Base-by-base conservation (phyloP, 2,113 vertebrate genomes). In the Dissostichus mawsoni region DNA sequence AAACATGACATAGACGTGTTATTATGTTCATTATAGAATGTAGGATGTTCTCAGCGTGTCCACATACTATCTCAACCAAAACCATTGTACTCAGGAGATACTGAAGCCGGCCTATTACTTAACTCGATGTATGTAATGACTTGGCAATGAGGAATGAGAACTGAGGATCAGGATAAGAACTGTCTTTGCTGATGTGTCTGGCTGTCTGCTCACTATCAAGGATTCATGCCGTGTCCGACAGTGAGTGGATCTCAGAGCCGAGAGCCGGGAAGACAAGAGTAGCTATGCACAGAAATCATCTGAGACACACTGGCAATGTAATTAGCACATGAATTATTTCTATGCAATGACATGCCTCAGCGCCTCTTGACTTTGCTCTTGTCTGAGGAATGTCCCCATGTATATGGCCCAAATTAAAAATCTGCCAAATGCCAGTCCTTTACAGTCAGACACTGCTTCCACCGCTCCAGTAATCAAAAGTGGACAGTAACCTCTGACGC, bases 261-360 rank as follows among this genome's bases (percentile, higher is more conserved):
- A 67, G 82, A 89, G 90, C 68, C 10, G 25, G 64, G 74, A 75
- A 76, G 87, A 89, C 77, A 81, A 87, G 85, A 87, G 87, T 58
- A 8, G 51, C 81, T 71, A 74, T 66, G 80, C 66, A 73, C 88
- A 82, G 69, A 86, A 87, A 82, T 87, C 83, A 87, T 86, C 80
- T 4, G 81, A 92, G 87, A 92, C 81, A 89, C 90, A 76, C 83
- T 86, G 82, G 85, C 77, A 11, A 73, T 67, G 82, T 93, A 94
- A 94, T 95, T 94, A 94, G 90, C 83, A 85, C 90, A 93, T 93
- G 84, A 93, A 92, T 93, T 89, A 92, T 92, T 93, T 91, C 83
- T 80, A 82, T 80, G 84, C 76, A 67, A 82, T 85, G 89, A 90
- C 90, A 87, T 69, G 88, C 89, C 89, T 92, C 85, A 81, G 87